Percentiles rank a stretch among this genome's conserved stretches.
Evolutionary conservation across 2,113 vertebrate species (phyloP).

Genomic region (Suricata suricatta): DNA sequence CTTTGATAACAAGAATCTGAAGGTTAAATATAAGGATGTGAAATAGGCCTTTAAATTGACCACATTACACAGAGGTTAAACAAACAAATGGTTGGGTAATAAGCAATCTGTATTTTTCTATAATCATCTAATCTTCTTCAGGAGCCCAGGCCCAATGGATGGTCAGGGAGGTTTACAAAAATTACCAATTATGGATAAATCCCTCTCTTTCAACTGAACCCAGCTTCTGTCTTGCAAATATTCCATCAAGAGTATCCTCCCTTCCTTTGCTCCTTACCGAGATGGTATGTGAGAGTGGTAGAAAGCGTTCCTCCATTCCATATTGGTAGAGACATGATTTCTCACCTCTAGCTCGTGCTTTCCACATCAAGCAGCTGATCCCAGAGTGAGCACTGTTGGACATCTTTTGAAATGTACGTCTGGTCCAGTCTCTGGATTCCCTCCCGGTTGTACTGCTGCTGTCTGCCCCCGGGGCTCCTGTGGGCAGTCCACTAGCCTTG

Average conservation of each 20-base stretch:
- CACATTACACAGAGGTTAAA: not conserved
- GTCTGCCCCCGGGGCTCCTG: fast-evolving
- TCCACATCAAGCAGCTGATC: not conserved
- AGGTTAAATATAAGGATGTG: not conserved
- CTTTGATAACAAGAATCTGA: not conserved
- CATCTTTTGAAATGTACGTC: not conserved
- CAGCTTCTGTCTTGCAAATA: not conserved
- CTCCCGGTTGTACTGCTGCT: not conserved
- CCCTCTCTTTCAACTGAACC: not conserved
- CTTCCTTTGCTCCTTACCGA: not conserved
- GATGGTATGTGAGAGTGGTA: not conserved
- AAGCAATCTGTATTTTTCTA: not conserved
- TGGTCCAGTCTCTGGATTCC: not conserved
- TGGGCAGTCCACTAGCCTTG: not conserved
- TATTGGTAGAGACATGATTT: not conserved
- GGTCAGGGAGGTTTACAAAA: not conserved
- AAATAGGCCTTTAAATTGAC: not conserved
- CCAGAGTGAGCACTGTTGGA: not conserved
- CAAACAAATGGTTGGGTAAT: not conserved
- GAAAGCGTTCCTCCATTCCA: not conserved
- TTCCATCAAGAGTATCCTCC: not conserved
- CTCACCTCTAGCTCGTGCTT: fast-evolving
- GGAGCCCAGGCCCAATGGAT: not conserved
- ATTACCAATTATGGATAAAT: no score
- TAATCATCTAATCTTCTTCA: not conserved